Base-by-base conservation (phyloP, 2,797 vertebrate genomes). In the Peromyscus attwateri region DNA sequence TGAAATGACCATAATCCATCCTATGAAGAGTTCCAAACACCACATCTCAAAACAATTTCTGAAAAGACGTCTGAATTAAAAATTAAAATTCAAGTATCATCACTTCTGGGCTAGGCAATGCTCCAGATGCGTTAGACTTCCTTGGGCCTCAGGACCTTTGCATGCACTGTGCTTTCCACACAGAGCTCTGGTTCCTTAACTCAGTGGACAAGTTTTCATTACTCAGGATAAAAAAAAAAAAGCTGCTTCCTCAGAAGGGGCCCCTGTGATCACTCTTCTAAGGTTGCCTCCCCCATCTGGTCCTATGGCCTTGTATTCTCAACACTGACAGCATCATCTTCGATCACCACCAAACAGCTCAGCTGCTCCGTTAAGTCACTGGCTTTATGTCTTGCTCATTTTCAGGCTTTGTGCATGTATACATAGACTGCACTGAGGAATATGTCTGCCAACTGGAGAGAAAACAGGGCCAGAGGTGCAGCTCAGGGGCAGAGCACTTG, bases 271-370 rank as follows among this genome's bases (percentile, higher is more conserved):
- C 2, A 0, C 17, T 4, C 82, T 13, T 17, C 19, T 57, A 19
- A 49, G 49, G 37, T 1, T 6, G 49, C 1, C 34, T 11, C 4
- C 2, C 0, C 21, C 0, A 34, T 16, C 27, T 1, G 21, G 0
- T 14, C 21, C 57, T 29, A 6, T 0, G 8, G 23, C 12, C n/a
- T 3, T 43, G 10, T 29, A 8, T 17, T 85, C 37, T 43, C 6
- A 52, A 21, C 25, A 60, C 16, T 13, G n/a, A 43, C 29, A 31
- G 9, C 0, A 19, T 4, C 70, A 13, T 14, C 73, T 91, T 40
- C 6, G 4, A 40, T n/a, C 34, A 31, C 23, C 6, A 23, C 27
- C 19, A 5, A 29, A 10, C 1, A 3, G 17, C 43, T 25, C 3
- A 1, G 14, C 19, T 3, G 7, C 31, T 19, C 57, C 17, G 0